Base-by-base conservation (phyloP, 1,140 invertebrate genomes). In the Papilio helenus region DNA sequence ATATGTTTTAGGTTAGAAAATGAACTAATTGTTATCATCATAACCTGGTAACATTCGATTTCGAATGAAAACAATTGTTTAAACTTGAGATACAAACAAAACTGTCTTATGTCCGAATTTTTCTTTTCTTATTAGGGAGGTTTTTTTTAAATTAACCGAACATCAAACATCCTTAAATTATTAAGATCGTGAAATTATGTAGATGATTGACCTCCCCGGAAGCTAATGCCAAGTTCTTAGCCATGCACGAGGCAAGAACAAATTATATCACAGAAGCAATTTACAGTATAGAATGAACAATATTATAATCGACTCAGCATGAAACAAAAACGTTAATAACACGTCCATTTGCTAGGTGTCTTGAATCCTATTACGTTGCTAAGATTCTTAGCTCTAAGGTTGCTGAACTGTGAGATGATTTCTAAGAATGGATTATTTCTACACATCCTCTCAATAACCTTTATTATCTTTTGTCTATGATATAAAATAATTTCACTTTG, bases 251-350 rank as follows among this genome's bases (percentile, higher is more conserved):
- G 61, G 5, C 61, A 68, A 68, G 61, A 68, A 68, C 14, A 68
- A 68, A 34, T 68, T 68, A 46, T 46, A 46, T 46, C 14, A 46
- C 10, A 68, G 61, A 65, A 7, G 61, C 34, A 34, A 68, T 68
- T 68, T 68, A 34, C 20, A 68, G 23, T 65, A 14, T 65, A 16
- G 61, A 29, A 29, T 68, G 23, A 68, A 68, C 58, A 26, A 65
- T 65, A 29, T 16, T 16, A 23, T 23, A 34, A 68, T 29, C 26
- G 12, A 29, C 61, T 29, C 3, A 1, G 61, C 26, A 29, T 16
- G 34, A 34, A 68, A 12, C 61, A 68, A 68, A 68, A 68, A 68
- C 61, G 23, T 29, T 68, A 68, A 68, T 68, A 10, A 29, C 26
- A 34, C 26, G 0, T 16, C 26, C 14, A 68, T 34, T 34, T 16